phyloP scores from a whole-genome alignment of 2,797 vertebrate genomes.

The Syngnathus acus region DNA sequence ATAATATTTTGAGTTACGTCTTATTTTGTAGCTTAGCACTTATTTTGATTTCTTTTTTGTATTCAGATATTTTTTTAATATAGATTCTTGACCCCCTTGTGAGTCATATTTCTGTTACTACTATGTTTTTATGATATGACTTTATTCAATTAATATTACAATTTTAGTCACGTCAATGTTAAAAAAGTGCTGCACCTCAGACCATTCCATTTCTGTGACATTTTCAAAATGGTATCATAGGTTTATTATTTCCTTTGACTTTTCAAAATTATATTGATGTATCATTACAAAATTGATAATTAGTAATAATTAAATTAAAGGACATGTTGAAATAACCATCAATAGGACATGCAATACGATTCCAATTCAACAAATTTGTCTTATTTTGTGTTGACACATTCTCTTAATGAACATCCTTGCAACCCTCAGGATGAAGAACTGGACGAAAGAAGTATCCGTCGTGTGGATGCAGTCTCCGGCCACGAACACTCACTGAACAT shows the following conservation, averaged over 20 bases:
- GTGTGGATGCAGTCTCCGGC: constrained; percentile 1
- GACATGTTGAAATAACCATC: background rate
- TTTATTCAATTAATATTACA: background rate
- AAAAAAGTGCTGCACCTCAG: background rate
- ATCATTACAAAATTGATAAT: too few species aligned
- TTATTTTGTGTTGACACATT: background rate
- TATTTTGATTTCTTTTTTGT: background rate
- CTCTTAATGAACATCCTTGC: background rate
- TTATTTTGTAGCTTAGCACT: background rate
- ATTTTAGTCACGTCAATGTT: background rate
- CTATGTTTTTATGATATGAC: too few species aligned
- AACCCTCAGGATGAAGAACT: constrained; percentile 68
- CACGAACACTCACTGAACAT: constrained; percentile 13
- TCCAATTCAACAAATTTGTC: background rate
- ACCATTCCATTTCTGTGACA: background rate
- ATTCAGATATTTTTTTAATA: too few species aligned
- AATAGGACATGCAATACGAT: background rate
- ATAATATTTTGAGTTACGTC: background rate
- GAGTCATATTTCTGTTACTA: too few species aligned
- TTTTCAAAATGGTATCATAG: background rate
- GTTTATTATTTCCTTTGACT: too few species aligned
- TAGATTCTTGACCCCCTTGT: too few species aligned
- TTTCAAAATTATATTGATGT: too few species aligned
- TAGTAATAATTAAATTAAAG: too few species aligned
- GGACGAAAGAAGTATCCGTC: constrained; percentile 17